Percentiles rank a stretch among this genome's conserved stretches.
These are phyloP conservation scores for Hydrozoanthus tunicans DNA, from an alignment of 64 coral and sea anemone genomes.

Conservation along the genomic window DNA sequence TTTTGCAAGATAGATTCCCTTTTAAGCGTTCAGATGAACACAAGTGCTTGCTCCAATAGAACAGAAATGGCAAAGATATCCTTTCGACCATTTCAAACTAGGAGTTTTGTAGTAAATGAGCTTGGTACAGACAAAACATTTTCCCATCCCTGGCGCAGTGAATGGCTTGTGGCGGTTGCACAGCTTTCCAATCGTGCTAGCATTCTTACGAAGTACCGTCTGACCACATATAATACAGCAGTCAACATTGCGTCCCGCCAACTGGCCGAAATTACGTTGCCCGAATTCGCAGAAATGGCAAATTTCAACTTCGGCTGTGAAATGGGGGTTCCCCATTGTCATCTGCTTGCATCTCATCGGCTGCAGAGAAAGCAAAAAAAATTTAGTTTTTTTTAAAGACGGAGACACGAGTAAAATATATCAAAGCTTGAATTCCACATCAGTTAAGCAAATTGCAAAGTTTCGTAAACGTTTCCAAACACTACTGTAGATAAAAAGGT, in stretches of 20 bases:
- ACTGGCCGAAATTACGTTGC: slow-evolving; percentile 65
- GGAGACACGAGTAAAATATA: too few species aligned
- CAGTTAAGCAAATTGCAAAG: too few species aligned
- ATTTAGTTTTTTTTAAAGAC: background rate
- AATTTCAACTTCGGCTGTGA: slow-evolving; percentile 57
- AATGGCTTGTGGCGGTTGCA: slow-evolving; percentile 62
- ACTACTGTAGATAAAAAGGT: background rate
- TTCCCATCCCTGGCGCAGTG: slow-evolving; percentile 60
- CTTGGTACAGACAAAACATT: slow-evolving; percentile 66
- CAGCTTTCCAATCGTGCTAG: slow-evolving; percentile 43
- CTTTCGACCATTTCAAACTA: slow-evolving; percentile 24
- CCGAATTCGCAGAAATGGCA: slow-evolving; percentile 72
- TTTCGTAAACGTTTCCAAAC: background rate
- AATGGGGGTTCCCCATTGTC: background rate
- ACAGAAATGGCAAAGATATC: slow-evolving; percentile 64
- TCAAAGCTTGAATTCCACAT: background rate
- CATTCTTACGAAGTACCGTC: slow-evolving; percentile 35
- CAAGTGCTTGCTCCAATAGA: slow-evolving; percentile 27
- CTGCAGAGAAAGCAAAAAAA: slow-evolving; percentile 49
- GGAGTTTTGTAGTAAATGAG: slow-evolving; percentile 23
- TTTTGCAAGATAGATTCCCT: too few species aligned
- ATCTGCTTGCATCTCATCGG: slow-evolving; percentile 57
- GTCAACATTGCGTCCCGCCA: slow-evolving; percentile 55
- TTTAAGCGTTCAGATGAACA: slow-evolving; percentile 50
- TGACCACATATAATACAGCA: slow-evolving; percentile 77